Conservation (phyloP, 2,888 invertebrate species). For the Ashinkailepas kermadecensis region DNA sequence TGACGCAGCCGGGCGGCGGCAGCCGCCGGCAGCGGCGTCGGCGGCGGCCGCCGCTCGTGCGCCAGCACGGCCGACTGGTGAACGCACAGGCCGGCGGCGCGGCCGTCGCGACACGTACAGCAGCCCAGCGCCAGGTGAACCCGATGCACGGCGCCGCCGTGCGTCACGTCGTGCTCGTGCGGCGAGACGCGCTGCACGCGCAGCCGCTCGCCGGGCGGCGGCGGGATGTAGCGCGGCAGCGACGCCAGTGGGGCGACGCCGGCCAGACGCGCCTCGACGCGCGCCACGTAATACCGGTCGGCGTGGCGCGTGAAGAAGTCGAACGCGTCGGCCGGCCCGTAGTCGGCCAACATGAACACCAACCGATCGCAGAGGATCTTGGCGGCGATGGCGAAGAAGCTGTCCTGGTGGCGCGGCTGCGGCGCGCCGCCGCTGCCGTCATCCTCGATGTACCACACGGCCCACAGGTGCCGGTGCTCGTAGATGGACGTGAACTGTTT, state of each 20-base stretch:
- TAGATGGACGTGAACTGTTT: constrained; percentile 2
- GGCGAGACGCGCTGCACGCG: not conserved
- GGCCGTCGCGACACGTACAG: not conserved
- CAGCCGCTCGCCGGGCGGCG: not conserved
- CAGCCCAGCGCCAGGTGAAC: constrained; percentile 26
- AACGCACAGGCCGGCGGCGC: not conserved
- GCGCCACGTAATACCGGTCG: not conserved
- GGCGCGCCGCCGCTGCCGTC: not conserved
- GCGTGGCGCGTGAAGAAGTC: not conserved
- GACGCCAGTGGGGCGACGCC: constrained; percentile 42
- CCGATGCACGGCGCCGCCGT: constrained; percentile 44
- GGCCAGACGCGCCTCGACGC: not conserved
- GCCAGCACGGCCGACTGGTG: constrained; percentile 1
- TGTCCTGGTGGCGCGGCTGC: not conserved
- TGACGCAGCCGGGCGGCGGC: not conserved
- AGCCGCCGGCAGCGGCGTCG: not conserved
- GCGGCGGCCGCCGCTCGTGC: not conserved
- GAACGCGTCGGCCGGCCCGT: constrained; percentile 2
- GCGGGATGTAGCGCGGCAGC: not conserved
- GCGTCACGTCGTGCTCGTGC: constrained; percentile 38
- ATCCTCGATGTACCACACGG: not conserved
- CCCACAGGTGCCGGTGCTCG: constrained; percentile 14
- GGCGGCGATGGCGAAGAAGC: not conserved
- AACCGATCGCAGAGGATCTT: not conserved
- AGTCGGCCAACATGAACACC: not conserved